A percentile compares a stretch with the other conserved stretches of the same genome.
Conservation (phyloP, 2,113 vertebrate genomes). For the Oncorhynchus masou region DNA sequence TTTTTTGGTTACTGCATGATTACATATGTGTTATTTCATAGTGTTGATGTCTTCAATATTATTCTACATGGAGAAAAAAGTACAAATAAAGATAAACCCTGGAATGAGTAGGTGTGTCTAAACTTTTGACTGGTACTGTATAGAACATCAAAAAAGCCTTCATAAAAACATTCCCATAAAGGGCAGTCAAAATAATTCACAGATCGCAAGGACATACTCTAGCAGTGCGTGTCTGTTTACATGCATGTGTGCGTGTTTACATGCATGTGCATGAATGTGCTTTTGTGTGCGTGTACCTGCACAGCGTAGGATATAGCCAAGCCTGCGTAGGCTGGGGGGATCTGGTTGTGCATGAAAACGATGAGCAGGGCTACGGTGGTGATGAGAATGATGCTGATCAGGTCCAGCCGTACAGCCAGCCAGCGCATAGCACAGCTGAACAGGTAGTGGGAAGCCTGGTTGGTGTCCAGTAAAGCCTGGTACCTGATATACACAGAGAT, state of each 20-base stretch:
- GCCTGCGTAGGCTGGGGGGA: constrained; percentile 78
- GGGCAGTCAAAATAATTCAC: background rate
- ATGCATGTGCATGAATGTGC: background rate
- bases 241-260: background rate
- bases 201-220: background rate
- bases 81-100: background rate
- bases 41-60: background rate
- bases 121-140: background rate
- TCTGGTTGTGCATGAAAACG: constrained; percentile 78
- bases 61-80: constrained; percentile 3
- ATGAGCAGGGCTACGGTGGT: constrained; percentile 75
- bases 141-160: background rate
- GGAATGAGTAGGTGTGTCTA: too few species aligned
- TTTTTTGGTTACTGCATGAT: too few species aligned
- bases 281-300: constrained; percentile 66
- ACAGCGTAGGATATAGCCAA: constrained; percentile 79
- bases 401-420: constrained; percentile 79
- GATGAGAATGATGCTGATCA: constrained; percentile 78
- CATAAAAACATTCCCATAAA: background rate
- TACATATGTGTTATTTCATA: too few species aligned
- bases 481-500: constrained; percentile 61
- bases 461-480: constrained; percentile 77
- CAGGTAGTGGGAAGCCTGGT: constrained; percentile 79
- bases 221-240: too few species aligned
- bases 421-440: constrained; percentile 80